Conservation (phyloP, 2,113 vertebrate genomes). For the Hemicordylus capensis region DNA sequence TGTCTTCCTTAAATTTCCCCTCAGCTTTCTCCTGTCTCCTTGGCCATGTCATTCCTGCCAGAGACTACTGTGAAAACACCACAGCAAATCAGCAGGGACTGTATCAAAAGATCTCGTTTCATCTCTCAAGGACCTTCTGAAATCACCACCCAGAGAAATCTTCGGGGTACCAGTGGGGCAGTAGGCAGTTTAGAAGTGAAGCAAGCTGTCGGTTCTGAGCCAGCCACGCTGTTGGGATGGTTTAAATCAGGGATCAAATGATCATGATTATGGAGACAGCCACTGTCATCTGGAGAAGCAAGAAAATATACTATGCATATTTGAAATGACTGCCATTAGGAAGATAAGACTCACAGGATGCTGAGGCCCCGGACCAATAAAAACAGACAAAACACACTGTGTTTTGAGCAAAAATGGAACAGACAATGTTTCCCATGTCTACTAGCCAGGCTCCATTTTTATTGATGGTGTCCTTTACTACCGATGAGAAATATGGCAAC, state of each 20-base stretch:
- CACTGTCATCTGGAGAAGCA: slow-evolving; percentile 62
- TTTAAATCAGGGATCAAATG: slow-evolving; percentile 68
- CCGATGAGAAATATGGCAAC: slow-evolving; percentile 10
- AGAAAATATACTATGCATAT: slow-evolving; percentile 45
- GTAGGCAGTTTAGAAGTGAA: slow-evolving; percentile 57
- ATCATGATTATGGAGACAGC: slow-evolving; percentile 62
- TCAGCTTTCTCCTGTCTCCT: neutral
- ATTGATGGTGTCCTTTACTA: slow-evolving; percentile 41
- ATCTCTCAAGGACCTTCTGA: slow-evolving; percentile 46
- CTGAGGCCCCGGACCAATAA: slow-evolving; percentile 55
- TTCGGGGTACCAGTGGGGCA: slow-evolving; percentile 52
- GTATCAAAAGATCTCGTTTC: slow-evolving; percentile 28
- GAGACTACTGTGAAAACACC: neutral
- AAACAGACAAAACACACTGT: slow-evolving; percentile 59
- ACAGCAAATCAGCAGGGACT: neutral
- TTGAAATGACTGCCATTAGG: slow-evolving; percentile 69
- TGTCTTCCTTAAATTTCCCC: too few species aligned
- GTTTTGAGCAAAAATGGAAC: neutral
- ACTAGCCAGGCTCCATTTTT: slow-evolving; percentile 53
- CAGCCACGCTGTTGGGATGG: slow-evolving; percentile 46
- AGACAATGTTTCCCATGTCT: slow-evolving; percentile 47
- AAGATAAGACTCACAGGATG: slow-evolving; percentile 57
- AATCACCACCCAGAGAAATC: slow-evolving; percentile 57
- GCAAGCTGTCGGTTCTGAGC: slow-evolving; percentile 48
- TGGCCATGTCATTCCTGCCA: neutral